A percentile compares a stretch with the other conserved stretches of the same genome.
phyloP scores from a whole-genome alignment of 2,888 invertebrate species.

The Stenodema calcarata region DNA sequence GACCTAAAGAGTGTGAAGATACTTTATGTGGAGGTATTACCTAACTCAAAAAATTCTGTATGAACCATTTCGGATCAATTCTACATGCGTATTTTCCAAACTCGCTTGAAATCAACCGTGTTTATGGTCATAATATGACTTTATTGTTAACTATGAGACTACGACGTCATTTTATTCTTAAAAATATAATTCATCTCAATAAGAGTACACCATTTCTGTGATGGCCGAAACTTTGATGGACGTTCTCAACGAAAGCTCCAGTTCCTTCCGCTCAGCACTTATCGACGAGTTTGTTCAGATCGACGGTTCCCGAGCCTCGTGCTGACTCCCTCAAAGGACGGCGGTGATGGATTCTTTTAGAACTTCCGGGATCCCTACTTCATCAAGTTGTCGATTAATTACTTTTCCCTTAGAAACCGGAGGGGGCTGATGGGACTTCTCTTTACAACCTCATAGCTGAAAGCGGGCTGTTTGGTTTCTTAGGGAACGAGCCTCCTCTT shows the following conservation, averaged over 20 bases:
- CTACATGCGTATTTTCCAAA: too few relatives aligned
- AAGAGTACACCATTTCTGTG: too few relatives aligned
- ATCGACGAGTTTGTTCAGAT: neutral
- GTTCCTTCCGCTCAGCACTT: neutral
- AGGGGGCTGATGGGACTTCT: neutral
- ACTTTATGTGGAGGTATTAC: too few relatives aligned
- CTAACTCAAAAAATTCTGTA: too few relatives aligned
- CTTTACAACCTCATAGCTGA: neutral
- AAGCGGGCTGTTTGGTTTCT: neutral
- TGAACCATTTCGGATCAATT: too few relatives aligned
- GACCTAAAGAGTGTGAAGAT: too few relatives aligned
- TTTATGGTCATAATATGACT: too few relatives aligned
- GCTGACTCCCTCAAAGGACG: neutral
- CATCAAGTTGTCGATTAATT: conserved; percentile 30
- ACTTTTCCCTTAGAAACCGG: neutral
- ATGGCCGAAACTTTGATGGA: too few relatives aligned
- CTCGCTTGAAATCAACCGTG: too few relatives aligned
- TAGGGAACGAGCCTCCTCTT: neutral
- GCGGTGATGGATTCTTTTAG: neutral
- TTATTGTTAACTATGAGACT: too few relatives aligned
- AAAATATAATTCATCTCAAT: too few relatives aligned
- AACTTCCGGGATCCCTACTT: conserved; percentile 8
- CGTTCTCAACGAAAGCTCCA: neutral
- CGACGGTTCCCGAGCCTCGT: neutral
- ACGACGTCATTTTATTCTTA: too few relatives aligned